Percentiles rank a stretch among this genome's conserved stretches.
Evolutionary conservation across 2,113 vertebrate species (phyloP).

Genomic region (Columbina picui): DNA sequence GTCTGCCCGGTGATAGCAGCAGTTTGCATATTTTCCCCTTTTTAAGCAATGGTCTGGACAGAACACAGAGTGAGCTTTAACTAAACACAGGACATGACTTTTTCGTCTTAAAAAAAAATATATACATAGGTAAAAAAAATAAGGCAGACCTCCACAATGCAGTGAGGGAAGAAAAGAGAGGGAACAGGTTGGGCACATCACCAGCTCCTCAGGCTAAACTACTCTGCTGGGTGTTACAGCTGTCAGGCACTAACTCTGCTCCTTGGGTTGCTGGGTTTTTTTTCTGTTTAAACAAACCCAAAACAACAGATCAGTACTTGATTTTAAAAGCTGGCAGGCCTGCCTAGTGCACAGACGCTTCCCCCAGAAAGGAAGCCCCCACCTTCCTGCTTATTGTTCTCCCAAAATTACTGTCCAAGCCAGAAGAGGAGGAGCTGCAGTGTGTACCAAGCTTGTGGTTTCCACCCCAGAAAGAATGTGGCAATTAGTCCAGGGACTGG

Average conservation of each 20-base stretch:
- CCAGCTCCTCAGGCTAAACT: background rate
- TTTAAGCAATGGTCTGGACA: slow-evolving; percentile 55
- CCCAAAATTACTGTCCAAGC: slow-evolving; percentile 21
- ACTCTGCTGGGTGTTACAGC: background rate
- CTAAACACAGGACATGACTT: background rate
- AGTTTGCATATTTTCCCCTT: slow-evolving; percentile 72
- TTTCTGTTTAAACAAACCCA: background rate
- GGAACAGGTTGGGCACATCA: background rate
- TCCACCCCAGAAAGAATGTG: slow-evolving; percentile 59
- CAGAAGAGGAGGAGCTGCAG: slow-evolving; percentile 19
- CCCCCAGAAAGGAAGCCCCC: slow-evolving; percentile 59
- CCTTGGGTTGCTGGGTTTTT: background rate
- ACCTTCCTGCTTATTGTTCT: slow-evolving; percentile 56
- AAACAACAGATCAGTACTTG: background rate
- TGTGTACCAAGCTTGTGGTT: background rate
- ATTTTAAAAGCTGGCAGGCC: background rate
- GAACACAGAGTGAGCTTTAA: background rate
- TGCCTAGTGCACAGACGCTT: background rate
- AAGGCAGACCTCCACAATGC: background rate
- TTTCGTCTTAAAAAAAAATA: background rate
- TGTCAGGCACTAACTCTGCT: background rate
- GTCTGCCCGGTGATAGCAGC: background rate
- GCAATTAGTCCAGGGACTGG: slow-evolving; percentile 47
- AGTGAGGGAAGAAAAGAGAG: background rate
- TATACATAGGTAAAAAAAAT: background rate